These are phyloP conservation scores for Lepidocolaptes lacrymiger DNA, from an alignment of 2,797 vertebrate species.

Conservation along the genomic window DNA sequence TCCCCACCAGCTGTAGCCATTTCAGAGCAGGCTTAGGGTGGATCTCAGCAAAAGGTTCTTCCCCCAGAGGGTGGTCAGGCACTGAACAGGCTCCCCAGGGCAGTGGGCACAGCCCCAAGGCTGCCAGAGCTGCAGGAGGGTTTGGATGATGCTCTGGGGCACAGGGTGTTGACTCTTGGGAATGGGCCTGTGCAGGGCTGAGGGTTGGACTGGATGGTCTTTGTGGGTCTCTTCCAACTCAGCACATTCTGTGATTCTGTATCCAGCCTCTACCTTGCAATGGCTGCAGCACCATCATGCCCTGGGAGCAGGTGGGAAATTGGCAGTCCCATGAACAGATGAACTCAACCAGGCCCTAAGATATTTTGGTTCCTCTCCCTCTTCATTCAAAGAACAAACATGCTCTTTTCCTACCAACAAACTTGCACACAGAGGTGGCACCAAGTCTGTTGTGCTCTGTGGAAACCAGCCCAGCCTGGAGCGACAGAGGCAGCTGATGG, in stretches of 20 bases:
- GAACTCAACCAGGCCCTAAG: not conserved
- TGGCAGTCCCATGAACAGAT: fast-evolving
- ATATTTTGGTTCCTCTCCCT: not conserved
- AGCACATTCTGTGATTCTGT: not conserved
- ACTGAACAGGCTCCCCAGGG: not conserved
- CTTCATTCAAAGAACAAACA: not conserved
- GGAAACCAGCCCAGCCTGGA: not conserved
- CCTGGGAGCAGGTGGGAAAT: not conserved
- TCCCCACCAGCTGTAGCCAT: not conserved
- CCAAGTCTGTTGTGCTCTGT: fast-evolving
- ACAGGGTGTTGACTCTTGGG: not conserved
- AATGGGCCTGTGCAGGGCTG: not conserved
- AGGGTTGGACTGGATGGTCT: not conserved
- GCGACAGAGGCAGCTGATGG: not conserved
- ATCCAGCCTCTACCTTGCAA: not conserved
- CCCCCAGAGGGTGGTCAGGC: not conserved
- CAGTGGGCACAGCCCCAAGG: not conserved
- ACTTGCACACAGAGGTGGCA: not conserved
- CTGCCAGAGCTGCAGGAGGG: not conserved
- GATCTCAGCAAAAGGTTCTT: not conserved
- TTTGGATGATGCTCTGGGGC: not conserved
- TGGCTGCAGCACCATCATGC: not conserved
- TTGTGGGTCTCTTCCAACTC: not conserved
- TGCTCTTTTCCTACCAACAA: not conserved
- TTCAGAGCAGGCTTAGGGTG: not conserved